Evolutionary conservation across 2,888 invertebrate species (phyloP), one percentile per base, ranked within the genome.

Genomic region (Fragum fragum): DNA sequence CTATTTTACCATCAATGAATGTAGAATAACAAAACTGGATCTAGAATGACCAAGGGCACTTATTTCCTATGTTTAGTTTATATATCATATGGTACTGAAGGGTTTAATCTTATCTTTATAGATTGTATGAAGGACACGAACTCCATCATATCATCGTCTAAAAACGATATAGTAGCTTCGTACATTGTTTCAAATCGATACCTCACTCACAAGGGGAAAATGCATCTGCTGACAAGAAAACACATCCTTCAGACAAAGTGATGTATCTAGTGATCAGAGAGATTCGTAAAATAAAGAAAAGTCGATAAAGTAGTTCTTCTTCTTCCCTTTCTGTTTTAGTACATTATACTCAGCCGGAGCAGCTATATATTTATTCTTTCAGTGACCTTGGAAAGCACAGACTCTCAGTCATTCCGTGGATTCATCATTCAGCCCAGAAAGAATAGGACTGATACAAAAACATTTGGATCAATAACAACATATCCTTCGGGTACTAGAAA

Each of bases 351-450:
- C 26, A 29, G 28, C 6, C 5, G 18, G 1, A 16, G 18, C 59
- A 23, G 29, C 6, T 28, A 26, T 6, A 59, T 59, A 16, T 21
- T n/a, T 32, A 61, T 32, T 29, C 11, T 73, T 80, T 72, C 66
- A 83, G 83, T 83, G 23, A 80, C 77, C n/a, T 26, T 83, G 23
- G 11, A 39, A 47, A 73, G 75, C 6, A 68, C 39, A n/a, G 59
- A 32, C 16, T 32, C 29, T 14, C 28, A 55, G 3, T 39, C 39
- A 11, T 83, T 83, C 28, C 52, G 36, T 42, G 83, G 83, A 11
- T 83, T 83, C 61, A 39, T 83, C 14, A 80, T 83, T 47, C 71
- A 83, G 55, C 68, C 83, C 0, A 61, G 83, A 42, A 21, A 52
- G 16, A 72, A 29, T 61, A 71, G 36, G 9, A n/a, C 32, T 66